phyloP scores from a whole-genome alignment of 92 coral and sea anemone species.

The Phenganax subtilis region DNA sequence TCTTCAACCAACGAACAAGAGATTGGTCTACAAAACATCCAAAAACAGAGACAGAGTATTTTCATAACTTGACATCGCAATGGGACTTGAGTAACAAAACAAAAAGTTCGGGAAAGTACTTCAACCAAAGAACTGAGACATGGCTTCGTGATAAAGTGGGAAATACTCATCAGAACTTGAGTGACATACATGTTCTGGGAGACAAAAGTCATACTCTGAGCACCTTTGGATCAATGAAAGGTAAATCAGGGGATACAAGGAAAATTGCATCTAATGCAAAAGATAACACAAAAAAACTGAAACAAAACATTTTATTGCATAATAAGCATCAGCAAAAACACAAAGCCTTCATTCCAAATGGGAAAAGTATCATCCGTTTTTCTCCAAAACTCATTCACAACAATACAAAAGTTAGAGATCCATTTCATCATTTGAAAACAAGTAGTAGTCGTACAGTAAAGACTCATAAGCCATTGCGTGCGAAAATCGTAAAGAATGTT shows the following conservation, averaged over 20 bases:
- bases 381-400: neutral
- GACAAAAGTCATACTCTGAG: neutral
- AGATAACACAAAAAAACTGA: neutral
- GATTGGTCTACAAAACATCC: constrained; percentile 13
- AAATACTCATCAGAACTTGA: neutral
- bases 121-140: constrained; percentile 28
- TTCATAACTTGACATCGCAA: constrained; percentile 24
- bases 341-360: neutral
- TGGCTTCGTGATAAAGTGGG: constrained; percentile 5
- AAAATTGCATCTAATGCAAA: neutral
- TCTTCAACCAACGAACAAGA: constrained; percentile 21
- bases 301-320: neutral
- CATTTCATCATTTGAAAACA: neutral
- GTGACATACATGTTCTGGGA: neutral
- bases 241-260: neutral
- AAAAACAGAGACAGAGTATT: constrained; percentile 10
- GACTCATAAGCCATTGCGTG: neutral
- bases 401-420: neutral
- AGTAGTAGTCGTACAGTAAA: neutral
- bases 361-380: neutral
- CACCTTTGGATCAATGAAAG: neutral
- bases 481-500: neutral
- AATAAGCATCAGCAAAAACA: neutral
- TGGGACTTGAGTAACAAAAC: constrained; percentile 23
- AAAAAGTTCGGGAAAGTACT: constrained; percentile 7